Base-by-base conservation (phyloP, 1,140 invertebrate genomes). In the Venturia canescens region DNA sequence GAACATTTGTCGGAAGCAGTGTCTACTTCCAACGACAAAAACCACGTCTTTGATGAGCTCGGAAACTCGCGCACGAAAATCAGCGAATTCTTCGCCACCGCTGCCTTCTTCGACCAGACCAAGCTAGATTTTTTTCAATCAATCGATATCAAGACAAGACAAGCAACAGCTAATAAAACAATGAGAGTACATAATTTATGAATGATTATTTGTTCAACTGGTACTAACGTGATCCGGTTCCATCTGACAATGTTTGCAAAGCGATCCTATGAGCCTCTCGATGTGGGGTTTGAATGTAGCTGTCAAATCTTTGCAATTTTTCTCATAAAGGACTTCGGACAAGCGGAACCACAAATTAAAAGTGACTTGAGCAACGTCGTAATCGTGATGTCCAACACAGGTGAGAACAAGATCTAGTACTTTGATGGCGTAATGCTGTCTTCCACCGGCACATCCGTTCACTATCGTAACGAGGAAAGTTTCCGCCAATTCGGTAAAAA, bases 341-440 rank as follows among this genome's bases (percentile, higher is more conserved):
- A 99, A 90, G 48, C 97, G 93, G 91, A 98, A 99, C 99, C 99
- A 99, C 72, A 99, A 93, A 90, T 98, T 97, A 88, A 99, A 99
- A 4, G 98, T 99, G 80, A 99, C 98, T 92, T 99, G 98, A 34
- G 98, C 97, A 53, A 99, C 96, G 91, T 98, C 98, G 93, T 98
- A 99, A 91, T 99, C 98, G 91, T 99, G 98, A 93, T 99, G 98
- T 0, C 97, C 97, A 53, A 98, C 97, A 93, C 98, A 99, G 11
- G 96, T 95, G 15, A 99, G 92, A 38, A 99, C 95, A 85, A 98
- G 92, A 89, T 99, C 97, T 75, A 99, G 92, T 16, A 96, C 95
- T 89, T 96, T 96, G 48, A 99, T 93, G 34, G 97, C 95, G 90
- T 98, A 97, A 92, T 97, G 95, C 27, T 94, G 94, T 67, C 93